phyloP scores from a whole-genome alignment of 2,888 invertebrate genomes.

The Anorthoa munda region DNA sequence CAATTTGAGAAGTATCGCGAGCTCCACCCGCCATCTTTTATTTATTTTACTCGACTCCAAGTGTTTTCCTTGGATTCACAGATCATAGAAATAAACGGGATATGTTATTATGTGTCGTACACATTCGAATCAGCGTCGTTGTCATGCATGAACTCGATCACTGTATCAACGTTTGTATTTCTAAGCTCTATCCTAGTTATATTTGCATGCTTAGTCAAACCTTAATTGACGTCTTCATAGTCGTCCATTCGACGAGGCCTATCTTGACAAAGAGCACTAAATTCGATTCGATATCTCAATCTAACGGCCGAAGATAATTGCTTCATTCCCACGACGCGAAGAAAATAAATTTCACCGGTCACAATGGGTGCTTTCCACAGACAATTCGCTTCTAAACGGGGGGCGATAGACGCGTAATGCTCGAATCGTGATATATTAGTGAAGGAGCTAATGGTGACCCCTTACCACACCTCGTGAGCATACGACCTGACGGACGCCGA shows the following conservation, averaged over 20 bases:
- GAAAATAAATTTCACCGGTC: constrained; percentile 85
- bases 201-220: constrained; percentile 27
- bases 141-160: constrained; percentile 8
- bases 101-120: constrained; percentile 66
- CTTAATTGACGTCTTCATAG: constrained; percentile 59
- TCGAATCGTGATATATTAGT: constrained; percentile 85
- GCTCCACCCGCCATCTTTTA: constrained; percentile 85
- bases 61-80: constrained; percentile 80
- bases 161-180: constrained; percentile 24
- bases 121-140: constrained; percentile 50
- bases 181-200: constrained; percentile 7
- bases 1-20: constrained; percentile 88
- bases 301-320: constrained; percentile 81
- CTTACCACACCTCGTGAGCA: constrained; percentile 75
- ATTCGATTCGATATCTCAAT: constrained; percentile 81
- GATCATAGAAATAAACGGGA: constrained; percentile 73
- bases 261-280: constrained; percentile 75
- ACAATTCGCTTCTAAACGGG: constrained; percentile 83
- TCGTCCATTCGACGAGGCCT: constrained; percentile 53
- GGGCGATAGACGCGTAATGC: constrained; percentile 84
- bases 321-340: constrained; percentile 84
- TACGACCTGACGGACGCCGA: constrained; percentile 56
- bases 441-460: constrained; percentile 80
- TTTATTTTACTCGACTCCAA: constrained; percentile 83
- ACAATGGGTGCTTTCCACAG: constrained; percentile 86